phyloP scores from a whole-genome alignment of 2,797 vertebrate genomes.

The Acipenser transmontanus region DNA sequence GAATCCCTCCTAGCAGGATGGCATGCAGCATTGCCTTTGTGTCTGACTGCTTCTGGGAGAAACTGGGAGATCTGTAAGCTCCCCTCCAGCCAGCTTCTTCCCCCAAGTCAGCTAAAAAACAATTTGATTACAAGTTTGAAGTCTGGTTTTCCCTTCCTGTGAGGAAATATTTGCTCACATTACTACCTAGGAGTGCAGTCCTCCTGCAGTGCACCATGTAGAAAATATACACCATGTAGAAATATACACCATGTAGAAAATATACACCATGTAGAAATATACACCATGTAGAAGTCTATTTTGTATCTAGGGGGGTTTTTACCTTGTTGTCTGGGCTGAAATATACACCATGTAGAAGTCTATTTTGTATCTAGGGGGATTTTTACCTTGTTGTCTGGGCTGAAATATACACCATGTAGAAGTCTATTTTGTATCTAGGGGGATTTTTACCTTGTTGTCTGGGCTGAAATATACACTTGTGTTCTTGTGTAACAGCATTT shows the following conservation, averaged over 20 bases:
- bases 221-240: slow-evolving; percentile 25
- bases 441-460: slow-evolving; percentile 60
- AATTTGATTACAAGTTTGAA: slow-evolving; percentile 39
- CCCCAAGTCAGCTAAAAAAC: slow-evolving; percentile 20
- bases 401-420: slow-evolving; percentile 31
- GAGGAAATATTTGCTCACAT: slow-evolving; percentile 49
- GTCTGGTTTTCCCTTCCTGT: slow-evolving; percentile 30
- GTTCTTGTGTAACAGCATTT: slow-evolving; percentile 33
- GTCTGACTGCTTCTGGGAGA: slow-evolving; percentile 56
- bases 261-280: slow-evolving; percentile 47
- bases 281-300: slow-evolving; percentile 62
- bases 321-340: too few relatives aligned
- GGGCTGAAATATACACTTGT: slow-evolving; percentile 56
- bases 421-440: too few relatives aligned
- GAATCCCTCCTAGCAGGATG: slow-evolving; percentile 58
- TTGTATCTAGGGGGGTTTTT: too few relatives aligned
- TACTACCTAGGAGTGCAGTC: slow-evolving; percentile 41
- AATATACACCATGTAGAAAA: slow-evolving; percentile 44
- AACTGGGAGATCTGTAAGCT: slow-evolving; percentile 57
- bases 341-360: too few relatives aligned
- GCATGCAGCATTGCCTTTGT: slow-evolving; percentile 56
- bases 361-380: too few relatives aligned
- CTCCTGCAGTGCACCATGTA: slow-evolving; percentile 29
- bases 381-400: too few relatives aligned
- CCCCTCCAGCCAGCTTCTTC: slow-evolving; percentile 46